These are phyloP conservation scores for Bombus terrestris DNA, from an alignment of 1,140 invertebrate genomes.

Conservation along the genomic window DNA sequence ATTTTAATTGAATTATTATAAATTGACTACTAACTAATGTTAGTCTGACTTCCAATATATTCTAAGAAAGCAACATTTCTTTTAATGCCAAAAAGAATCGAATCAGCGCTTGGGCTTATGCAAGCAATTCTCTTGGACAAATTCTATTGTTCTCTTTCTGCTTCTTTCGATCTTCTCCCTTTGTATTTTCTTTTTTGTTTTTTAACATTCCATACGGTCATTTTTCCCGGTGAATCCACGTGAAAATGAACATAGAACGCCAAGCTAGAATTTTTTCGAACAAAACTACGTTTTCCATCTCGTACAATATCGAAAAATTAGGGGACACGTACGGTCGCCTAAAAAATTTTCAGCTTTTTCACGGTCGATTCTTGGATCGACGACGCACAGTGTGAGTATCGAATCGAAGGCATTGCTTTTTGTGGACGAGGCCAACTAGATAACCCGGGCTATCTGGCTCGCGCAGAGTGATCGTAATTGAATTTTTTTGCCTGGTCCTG, in stretches of 20 bases:
- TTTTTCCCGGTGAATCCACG: background rate
- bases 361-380: background rate
- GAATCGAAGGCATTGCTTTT: conserved; percentile 4
- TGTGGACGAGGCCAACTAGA: background rate
- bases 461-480: conserved; percentile 31
- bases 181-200: too few species aligned
- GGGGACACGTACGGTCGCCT: too few species aligned
- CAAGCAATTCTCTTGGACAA: background rate
- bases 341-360: background rate
- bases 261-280: background rate
- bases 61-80: too few species aligned
- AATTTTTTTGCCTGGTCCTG: conserved; percentile 18
- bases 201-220: background rate
- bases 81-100: background rate
- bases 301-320: background rate
- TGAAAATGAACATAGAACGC: background rate
- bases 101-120: background rate
- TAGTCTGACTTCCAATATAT: too few species aligned
- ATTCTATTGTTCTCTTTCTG: background rate
- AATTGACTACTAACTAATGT: too few species aligned
- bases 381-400: background rate
- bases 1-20: too few species aligned
- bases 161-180: too few species aligned
- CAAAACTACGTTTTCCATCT: background rate
- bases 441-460: conserved; percentile 8